These are phyloP conservation scores for Hipposideros armiger DNA, from an alignment of 2,113 vertebrate genomes.

Conservation along the genomic window DNA sequence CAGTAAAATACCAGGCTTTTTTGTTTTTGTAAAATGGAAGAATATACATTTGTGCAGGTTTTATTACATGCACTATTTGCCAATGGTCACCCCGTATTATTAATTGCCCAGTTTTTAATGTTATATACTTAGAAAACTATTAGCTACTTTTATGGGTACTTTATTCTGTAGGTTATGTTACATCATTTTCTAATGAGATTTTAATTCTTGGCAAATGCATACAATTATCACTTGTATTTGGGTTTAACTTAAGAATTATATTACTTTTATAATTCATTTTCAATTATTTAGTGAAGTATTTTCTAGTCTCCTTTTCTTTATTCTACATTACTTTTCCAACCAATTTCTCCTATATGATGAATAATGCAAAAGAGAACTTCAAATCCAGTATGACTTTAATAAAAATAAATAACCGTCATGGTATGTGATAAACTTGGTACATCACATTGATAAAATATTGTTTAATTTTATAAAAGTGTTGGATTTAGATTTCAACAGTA, in stretches of 20 bases:
- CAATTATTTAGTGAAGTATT: conserved; percentile 4
- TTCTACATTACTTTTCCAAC: background rate
- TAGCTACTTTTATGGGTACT: background rate
- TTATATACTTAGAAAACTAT: conserved; percentile 27
- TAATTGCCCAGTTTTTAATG: background rate
- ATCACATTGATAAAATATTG: background rate
- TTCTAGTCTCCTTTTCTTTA: background rate
- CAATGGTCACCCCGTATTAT: background rate
- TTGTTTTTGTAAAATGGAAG: background rate
- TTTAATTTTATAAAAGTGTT: background rate
- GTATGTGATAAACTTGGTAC: background rate
- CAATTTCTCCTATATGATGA: background rate
- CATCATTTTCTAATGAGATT: conserved; percentile 15
- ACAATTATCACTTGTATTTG: background rate
- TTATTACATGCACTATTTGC: background rate
- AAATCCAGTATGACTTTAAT: background rate
- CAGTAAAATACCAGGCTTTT: conserved; percentile 3
- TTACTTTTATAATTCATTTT: background rate
- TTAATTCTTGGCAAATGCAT: conserved; percentile 1
- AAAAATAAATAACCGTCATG: background rate
- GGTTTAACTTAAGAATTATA: conserved; percentile 4
- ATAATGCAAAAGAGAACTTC: background rate
- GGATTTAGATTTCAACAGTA: background rate
- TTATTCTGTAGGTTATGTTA: background rate
- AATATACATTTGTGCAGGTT: background rate